phyloP scores from a whole-genome alignment of 2,888 invertebrate species.

The Chloroclystis v-ata region DNA sequence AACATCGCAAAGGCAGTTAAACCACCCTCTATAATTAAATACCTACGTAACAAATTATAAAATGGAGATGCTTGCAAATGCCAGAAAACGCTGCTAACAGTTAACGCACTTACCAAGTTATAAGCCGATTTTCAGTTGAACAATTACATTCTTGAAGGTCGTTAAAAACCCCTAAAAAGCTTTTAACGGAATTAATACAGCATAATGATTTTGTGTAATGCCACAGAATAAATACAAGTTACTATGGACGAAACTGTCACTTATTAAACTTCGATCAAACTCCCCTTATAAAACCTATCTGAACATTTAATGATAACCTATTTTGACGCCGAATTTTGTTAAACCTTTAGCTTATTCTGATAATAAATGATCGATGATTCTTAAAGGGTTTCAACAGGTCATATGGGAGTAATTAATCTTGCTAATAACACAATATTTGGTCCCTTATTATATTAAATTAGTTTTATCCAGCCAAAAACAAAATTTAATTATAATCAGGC shows the following conservation, averaged over 20 bases:
- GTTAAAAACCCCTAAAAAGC: slow-evolving; percentile 47
- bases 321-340: too few species aligned
- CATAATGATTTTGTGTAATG: slow-evolving; percentile 46
- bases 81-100: slow-evolving; percentile 36
- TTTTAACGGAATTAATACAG: slow-evolving; percentile 58
- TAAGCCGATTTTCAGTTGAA: slow-evolving; percentile 46
- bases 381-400: too few species aligned
- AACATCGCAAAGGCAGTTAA: slow-evolving; percentile 3
- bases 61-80: slow-evolving; percentile 31
- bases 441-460: too few species aligned
- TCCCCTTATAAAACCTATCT: background rate
- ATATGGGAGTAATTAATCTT: too few species aligned
- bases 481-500: too few species aligned
- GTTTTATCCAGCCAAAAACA: too few species aligned
- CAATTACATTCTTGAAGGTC: slow-evolving; percentile 47
- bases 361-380: too few species aligned
- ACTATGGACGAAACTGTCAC: background rate
- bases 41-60: slow-evolving; percentile 8
- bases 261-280: background rate
- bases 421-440: too few species aligned
- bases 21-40: slow-evolving; percentile 5
- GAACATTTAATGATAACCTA: too few species aligned
- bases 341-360: too few species aligned
- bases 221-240: slow-evolving; percentile 5
- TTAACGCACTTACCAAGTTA: slow-evolving; percentile 39